Conservation (phyloP, 2,797 vertebrate genomes). For the Paramormyrops hopkinsi region DNA sequence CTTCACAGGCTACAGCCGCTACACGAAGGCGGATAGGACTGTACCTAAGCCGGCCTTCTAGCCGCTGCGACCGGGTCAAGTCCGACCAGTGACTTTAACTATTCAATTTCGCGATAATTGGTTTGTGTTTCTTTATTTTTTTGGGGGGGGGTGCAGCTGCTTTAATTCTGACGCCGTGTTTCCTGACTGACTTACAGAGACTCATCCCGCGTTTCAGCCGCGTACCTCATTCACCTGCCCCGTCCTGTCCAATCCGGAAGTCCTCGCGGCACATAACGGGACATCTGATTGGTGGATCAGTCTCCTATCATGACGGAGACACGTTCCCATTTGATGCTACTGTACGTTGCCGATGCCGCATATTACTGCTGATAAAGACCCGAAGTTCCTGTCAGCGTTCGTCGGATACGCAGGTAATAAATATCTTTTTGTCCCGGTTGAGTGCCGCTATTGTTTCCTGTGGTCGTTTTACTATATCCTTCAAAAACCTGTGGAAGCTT, state of each 20-base stretch:
- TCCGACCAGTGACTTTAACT: neutral
- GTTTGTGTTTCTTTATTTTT: neutral
- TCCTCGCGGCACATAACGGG: neutral
- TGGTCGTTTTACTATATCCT: neutral
- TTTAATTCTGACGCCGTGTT: neutral
- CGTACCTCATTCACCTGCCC: neutral
- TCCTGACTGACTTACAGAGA: neutral
- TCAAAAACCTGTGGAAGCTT: neutral
- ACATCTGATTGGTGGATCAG: neutral
- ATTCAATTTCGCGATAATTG: neutral
- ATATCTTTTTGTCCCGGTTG: neutral
- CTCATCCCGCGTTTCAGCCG: neutral
- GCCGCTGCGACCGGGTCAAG: neutral
- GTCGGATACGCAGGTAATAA: neutral
- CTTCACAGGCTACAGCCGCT: neutral
- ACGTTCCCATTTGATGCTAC: neutral
- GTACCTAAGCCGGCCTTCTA: neutral
- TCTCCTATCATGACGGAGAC: neutral
- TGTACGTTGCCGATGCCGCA: neutral
- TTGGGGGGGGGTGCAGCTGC: neutral
- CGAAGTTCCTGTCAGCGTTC: neutral
- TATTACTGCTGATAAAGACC: neutral
- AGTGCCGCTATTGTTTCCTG: neutral
- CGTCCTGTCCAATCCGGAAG: neutral
- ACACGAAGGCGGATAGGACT: neutral